These are phyloP conservation scores for Australoheros scitulus DNA, from an alignment of 2,113 vertebrate species.

Conservation along the genomic window DNA sequence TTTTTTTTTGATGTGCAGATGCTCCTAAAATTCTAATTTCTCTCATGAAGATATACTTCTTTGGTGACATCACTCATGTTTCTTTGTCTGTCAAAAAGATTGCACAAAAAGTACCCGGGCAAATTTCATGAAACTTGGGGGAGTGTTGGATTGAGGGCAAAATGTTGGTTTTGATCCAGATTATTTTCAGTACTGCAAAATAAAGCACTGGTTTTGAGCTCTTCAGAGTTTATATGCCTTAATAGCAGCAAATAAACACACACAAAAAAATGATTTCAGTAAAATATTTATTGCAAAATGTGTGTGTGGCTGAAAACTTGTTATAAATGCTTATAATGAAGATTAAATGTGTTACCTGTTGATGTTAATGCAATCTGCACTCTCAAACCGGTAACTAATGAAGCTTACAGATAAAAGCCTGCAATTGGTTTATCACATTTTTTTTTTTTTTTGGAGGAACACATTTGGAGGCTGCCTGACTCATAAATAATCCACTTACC, in stretches of 20 bases:
- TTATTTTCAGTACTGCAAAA: not conserved
- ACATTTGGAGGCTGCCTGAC: slow-evolving; percentile 1
- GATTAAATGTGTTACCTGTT: not conserved
- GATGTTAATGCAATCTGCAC: not conserved
- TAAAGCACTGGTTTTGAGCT: not conserved
- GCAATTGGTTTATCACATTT: not conserved
- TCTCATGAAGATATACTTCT: not conserved
- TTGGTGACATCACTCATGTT: no score
- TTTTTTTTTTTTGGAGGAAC: not conserved
- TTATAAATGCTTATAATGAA: not conserved
- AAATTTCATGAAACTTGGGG: no score
- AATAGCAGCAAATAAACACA: not conserved
- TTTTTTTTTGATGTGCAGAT: not conserved
- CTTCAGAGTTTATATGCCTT: not conserved
- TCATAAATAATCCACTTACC: slow-evolving; percentile 81
- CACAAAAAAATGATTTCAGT: not conserved
- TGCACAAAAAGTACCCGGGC: no score
- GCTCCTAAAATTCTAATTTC: not conserved
- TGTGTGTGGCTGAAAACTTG: not conserved
- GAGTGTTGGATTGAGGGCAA: no score
- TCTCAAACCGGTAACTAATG: not conserved
- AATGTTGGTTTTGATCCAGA: not conserved
- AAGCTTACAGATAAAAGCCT: not conserved
- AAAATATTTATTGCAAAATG: not conserved
- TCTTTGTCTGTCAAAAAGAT: not conserved